Percentiles rank a stretch among this genome's conserved stretches.
These are phyloP conservation scores for Mycalesis mineus DNA, from an alignment of 2,888 invertebrate genomes.

Conservation along the genomic window DNA sequence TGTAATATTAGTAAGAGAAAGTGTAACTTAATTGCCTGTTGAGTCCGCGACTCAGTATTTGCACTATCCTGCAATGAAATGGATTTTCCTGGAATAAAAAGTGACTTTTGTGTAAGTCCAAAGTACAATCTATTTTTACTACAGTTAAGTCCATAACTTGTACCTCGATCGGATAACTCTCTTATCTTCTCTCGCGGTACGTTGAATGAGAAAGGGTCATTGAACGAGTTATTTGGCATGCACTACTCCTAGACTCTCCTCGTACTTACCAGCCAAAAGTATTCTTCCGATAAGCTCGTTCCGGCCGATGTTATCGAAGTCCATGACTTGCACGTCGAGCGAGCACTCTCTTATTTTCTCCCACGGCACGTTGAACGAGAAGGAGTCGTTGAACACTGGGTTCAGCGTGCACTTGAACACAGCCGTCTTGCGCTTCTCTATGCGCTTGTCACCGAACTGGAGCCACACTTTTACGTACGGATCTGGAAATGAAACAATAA, in stretches of 20 bases:
- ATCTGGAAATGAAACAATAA: constrained; percentile 80
- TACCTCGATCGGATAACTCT: constrained; percentile 94
- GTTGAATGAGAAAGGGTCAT: constrained; percentile 90
- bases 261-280: constrained; percentile 90
- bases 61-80: no score
- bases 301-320: constrained; percentile 96
- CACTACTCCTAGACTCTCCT: no score
- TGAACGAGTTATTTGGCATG: no score
- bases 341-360: constrained; percentile 97
- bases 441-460: constrained; percentile 94
- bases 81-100: no score
- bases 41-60: no score
- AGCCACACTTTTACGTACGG: constrained; percentile 99
- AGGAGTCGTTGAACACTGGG: constrained; percentile 97
- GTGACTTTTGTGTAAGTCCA: no score
- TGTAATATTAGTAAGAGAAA: no score
- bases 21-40: no score
- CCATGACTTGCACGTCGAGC: constrained; percentile 95
- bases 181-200: constrained; percentile 98
- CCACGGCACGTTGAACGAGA: constrained; percentile 97
- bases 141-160: constrained; percentile 98
- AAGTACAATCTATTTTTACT: no score
- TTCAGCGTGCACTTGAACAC: constrained; percentile 96
- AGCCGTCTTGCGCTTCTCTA: constrained; percentile 97
- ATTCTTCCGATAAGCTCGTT: constrained; percentile 96